Base-by-base conservation (phyloP, 2,888 invertebrate species). In the Diploptera punctata region DNA sequence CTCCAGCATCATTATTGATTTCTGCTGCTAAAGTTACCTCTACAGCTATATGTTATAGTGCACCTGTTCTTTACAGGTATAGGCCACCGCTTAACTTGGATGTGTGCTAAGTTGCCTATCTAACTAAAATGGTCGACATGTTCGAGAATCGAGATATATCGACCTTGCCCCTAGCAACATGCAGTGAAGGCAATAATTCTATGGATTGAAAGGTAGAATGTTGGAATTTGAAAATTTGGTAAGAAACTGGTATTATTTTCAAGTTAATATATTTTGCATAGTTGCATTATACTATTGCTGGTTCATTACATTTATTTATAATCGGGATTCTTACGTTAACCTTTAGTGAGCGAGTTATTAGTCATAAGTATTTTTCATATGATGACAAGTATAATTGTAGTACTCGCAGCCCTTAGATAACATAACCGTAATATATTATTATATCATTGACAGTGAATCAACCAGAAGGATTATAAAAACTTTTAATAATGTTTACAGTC, bases 401-500 rank as follows among this genome's bases (percentile, higher is more conserved):
- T n/a, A 26, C 26, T 2, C 18, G n/a, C 26, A 29, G n/a, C n/a
- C n/a, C n/a, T n/a, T n/a, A n/a, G 7, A 4, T 26, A 57, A 57
- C 57, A 57, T 57, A 57, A 57, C 57, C 57, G 26, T 57, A 21
- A 54, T 24, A 7, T 4, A n/a, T n/a, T 52, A 9, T 52, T 52
- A 52, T 18, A 52, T 26, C 7, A 7, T 54, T 9, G 7, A 2
- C 26, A n/a, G 21, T 9, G 7, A 54, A 3, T 26, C 26, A 16
- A 18, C 10, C 3, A 19, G 19, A 3, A 16, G 26, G 13, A 13
- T 9, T 10, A 2, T 24, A 26, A 54, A 13, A 3, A 54, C 3
- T 49, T 9, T 74, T 68, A 57, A 9, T 76, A 73, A 68, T 19
- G 70, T 73, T 78, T 79, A 44, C 72, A 79, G 79, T 77, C n/a